Conservation (phyloP, 1,140 invertebrate species). For the Conus ventricosus region DNA sequence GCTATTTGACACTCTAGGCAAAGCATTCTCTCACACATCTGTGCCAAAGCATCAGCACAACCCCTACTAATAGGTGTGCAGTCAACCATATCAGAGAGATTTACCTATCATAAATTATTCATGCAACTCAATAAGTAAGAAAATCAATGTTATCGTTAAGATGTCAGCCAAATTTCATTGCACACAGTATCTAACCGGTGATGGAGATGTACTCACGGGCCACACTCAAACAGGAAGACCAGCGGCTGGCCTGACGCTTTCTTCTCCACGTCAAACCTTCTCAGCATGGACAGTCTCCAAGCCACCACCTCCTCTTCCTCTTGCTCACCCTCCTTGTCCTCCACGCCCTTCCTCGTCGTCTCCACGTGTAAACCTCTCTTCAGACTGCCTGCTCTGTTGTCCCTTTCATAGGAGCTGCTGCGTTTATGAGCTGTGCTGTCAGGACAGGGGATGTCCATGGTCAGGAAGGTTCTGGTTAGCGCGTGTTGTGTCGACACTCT, state of each 20-base stretch:
- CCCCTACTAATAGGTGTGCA: too few species aligned
- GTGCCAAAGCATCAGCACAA: too few species aligned
- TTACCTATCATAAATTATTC: too few species aligned
- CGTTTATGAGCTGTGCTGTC: neutral
- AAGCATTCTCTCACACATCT: too few species aligned
- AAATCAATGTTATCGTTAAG: too few species aligned
- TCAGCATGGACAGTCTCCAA: slow-evolving; percentile 54
- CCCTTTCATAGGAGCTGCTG: neutral
- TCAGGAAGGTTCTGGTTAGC: neutral
- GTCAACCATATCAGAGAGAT: too few species aligned
- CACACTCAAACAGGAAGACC: slow-evolving; percentile 53
- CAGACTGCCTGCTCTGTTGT: neutral
- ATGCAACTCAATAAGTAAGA: too few species aligned
- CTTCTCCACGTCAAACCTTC: slow-evolving; percentile 52
- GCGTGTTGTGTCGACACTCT: neutral
- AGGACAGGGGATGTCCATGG: neutral
- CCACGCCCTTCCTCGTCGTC: neutral
- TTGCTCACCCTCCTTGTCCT: slow-evolving; percentile 1
- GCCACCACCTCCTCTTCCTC: slow-evolving; percentile 39
- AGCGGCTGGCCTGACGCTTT: slow-evolving; percentile 36
- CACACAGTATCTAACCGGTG: neutral
- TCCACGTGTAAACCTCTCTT: slow-evolving; percentile 3
- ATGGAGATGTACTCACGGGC: slow-evolving; percentile 52
- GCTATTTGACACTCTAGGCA: too few species aligned
- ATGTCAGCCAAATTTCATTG: too few species aligned